Base-by-base conservation (phyloP, 2,797 vertebrate genomes). In the Crypturellus tataupa region DNA sequence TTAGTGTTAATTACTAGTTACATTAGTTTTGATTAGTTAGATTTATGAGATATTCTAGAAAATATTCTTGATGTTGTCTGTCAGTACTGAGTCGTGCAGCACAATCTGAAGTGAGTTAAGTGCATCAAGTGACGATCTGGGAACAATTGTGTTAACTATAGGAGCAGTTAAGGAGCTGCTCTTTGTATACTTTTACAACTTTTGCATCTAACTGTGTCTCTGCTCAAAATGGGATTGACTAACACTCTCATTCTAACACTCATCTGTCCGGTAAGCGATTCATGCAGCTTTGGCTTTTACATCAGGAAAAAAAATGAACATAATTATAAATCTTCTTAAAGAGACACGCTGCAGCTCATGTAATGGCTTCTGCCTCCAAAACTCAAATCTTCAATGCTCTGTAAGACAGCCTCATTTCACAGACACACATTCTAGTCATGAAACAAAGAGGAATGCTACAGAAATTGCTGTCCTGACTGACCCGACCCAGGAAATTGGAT, bases 11-110 rank as follows among this genome's bases (percentile, higher is more conserved):
- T 46, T 77, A 39, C 71, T 85, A 58, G 58, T 89, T 86, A 71
- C 63, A 67, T 76, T 90, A 81, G 37, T 75, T 90, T 80, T 80
- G 69, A 93, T 71, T 56, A 87, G 75, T 76, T 59, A 67, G 59
- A 56, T 19, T 7, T 44, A 67, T 42, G 7, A 42, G 46, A 86
- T 79, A 3, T 15, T 39, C 75, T 42, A 86, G 35, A 83, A 95
- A 65, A 24, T 25, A 53, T 70, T 70, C 81, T 25, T 56, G 27
- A 65, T 8, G 6, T 59, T 40, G 20, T 31, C 6, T 4, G 20
- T 87, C n/a, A 64, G 16, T 18, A 56, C 29, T 80, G 68, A 90
- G 70, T 78, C 49, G 56, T 20, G 5, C 6, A 58, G 75, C 39
- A 81, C 16, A 16, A 17, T 24, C 27, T 53, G 10, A 29, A 29